Percentiles rank a stretch among this genome's conserved stretches.
Conservation (phyloP, 64 coral and sea anemone genomes). For the Pocillopora damicornis region DNA sequence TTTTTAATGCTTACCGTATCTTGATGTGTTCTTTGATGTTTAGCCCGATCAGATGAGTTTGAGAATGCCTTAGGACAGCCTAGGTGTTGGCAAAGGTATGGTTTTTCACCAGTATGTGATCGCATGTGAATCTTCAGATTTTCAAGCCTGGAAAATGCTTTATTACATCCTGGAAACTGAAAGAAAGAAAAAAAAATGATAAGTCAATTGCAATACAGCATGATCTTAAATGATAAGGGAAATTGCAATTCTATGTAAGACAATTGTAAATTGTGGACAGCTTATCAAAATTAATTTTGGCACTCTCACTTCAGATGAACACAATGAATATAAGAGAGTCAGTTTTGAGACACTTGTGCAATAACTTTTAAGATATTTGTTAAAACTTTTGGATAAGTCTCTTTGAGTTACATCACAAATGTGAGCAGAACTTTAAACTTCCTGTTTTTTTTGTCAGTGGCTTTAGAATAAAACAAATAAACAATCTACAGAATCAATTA, state of each 20-base stretch:
- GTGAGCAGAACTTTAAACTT: too few relatives aligned
- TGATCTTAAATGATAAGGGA: background rate
- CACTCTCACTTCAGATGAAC: too few relatives aligned
- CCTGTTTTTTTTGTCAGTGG: too few relatives aligned
- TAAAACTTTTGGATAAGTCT: too few relatives aligned
- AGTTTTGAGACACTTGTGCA: background rate
- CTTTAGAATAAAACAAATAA: too few relatives aligned
- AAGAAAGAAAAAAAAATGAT: background rate
- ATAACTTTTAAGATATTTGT: too few relatives aligned
- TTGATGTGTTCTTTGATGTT: conserved; percentile 96
- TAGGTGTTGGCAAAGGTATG: conserved; percentile 83
- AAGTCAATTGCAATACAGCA: background rate
- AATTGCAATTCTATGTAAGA: background rate
- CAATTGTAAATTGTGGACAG: background rate
- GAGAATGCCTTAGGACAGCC: conserved; percentile 95
- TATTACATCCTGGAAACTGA: conserved; percentile 93
- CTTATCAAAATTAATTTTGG: too few relatives aligned
- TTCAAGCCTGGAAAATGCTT: conserved; percentile 97
- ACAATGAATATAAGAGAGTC: too few relatives aligned
- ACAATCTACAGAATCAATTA: too few relatives aligned
- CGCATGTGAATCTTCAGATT: conserved; percentile 98
- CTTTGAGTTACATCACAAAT: too few relatives aligned
- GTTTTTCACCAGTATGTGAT: conserved; percentile 97
- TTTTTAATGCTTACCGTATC: conserved; percentile 69
- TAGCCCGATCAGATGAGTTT: conserved; percentile 95